Conservation (phyloP, 2,888 invertebrate species). For the Tipula lateralis region DNA sequence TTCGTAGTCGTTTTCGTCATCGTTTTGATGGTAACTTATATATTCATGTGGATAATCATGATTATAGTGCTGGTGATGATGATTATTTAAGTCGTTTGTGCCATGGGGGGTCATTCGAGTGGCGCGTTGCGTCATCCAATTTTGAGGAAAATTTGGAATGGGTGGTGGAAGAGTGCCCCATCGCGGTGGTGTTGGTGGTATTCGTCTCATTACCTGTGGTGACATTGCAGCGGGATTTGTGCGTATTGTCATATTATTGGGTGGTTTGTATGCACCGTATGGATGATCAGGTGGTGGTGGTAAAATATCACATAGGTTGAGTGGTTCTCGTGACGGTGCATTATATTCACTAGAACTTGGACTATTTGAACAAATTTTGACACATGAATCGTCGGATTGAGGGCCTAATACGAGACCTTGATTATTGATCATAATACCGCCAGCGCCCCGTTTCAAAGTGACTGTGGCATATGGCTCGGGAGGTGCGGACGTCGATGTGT, state of each 20-base stretch:
- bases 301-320: constrained; percentile 62
- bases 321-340: constrained; percentile 50
- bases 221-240: constrained; percentile 40
- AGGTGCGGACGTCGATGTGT: constrained; percentile 34
- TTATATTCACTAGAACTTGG: constrained; percentile 55
- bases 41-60: constrained; percentile 21
- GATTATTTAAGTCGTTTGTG: constrained; percentile 32
- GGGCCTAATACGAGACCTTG: constrained; percentile 43
- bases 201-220: constrained; percentile 38
- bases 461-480: constrained; percentile 41
- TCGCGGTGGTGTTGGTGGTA: constrained; percentile 37
- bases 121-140: constrained; percentile 38
- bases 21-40: constrained; percentile 32
- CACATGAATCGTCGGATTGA: constrained; percentile 54
- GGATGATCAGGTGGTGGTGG: constrained; percentile 54
- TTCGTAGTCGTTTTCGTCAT: constrained; percentile 40
- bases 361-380: constrained; percentile 53
- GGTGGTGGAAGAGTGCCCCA: constrained; percentile 39
- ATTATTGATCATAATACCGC: constrained; percentile 27
- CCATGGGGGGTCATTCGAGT: constrained; percentile 31
- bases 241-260: constrained; percentile 40
- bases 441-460: constrained; percentile 37
- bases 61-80: constrained; percentile 32
- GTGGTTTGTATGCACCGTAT: constrained; percentile 38
- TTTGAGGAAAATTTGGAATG: constrained; percentile 41